Conservation (phyloP, 2,888 invertebrate species). For the Diarsia rubi region DNA sequence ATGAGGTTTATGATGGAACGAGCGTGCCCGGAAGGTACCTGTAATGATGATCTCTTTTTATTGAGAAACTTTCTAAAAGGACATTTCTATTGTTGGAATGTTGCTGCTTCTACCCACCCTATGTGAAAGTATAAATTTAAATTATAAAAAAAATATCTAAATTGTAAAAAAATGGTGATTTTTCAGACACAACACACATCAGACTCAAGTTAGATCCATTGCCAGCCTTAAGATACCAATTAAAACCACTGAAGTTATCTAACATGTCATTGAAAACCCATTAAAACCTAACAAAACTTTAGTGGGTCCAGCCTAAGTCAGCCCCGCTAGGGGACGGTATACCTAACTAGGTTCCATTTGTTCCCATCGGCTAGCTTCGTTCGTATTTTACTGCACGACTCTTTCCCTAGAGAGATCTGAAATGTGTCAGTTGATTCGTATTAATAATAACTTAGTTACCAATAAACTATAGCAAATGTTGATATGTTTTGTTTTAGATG, state of each 20-base stretch:
- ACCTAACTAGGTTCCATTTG: slow-evolving; percentile 43
- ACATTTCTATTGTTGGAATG: too few species aligned
- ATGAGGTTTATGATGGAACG: too few species aligned
- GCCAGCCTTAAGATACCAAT: background rate
- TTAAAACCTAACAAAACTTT: slow-evolving; percentile 6
- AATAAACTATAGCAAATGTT: background rate
- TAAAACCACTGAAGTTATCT: background rate
- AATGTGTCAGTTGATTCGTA: background rate
- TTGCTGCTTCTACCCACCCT: background rate
- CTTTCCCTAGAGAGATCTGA: slow-evolving; percentile 12
- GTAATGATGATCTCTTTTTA: too few species aligned
- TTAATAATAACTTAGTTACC: background rate
- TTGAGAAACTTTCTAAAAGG: background rate
- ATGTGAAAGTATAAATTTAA: background rate
- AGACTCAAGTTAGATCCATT: background rate
- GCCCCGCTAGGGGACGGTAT: slow-evolving; percentile 2
- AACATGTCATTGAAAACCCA: slow-evolving; percentile 17
- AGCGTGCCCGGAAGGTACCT: too few species aligned
- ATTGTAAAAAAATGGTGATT: background rate
- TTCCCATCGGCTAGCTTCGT: slow-evolving; percentile 20
- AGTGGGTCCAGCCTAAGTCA: background rate
- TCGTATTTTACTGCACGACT: slow-evolving; percentile 35
- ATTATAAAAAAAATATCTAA: background rate
- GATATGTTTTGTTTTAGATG: background rate
- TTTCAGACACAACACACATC: background rate